Base-by-base conservation (phyloP, 2,797 vertebrate genomes). In the Aulostomus chinensis region DNA sequence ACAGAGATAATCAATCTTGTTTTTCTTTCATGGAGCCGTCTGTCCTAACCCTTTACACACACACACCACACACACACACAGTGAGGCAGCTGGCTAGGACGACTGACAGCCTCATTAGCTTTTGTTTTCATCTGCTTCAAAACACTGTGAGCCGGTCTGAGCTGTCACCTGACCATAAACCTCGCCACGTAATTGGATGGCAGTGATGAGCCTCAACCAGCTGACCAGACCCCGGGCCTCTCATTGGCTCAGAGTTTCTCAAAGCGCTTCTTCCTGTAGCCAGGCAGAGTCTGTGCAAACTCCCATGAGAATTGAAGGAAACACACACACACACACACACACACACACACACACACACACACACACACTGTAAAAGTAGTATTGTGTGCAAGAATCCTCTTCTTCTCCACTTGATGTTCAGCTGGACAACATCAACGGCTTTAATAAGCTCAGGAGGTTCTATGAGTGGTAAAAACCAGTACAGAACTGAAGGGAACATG, bases 241-340 rank as follows among this genome's bases (percentile, higher is more conserved):
- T 58, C 68, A 92, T 88, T 91, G 81, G 87, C 14, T 51, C 54
- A 50, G 74, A 64, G 73, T 46, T 58, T 54, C 32, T 72, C 7
- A 62, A 43, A 81, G 79, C 83, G 56, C 82, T 84, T 84, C 83
- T 72, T 85, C 75, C 71, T 87, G 90, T 91, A 88, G 81, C 88
- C 69, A 56, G 89, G 90, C 89, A 92, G 89, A 90, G 74, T 85
- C 30, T 62, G 57, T 45, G 50, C 25, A 42, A 48, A 58, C 61
- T 81, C 78, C 58, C 52, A n/a, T n/a, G n/a, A n/a, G n/a, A n/a
- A n/a, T n/a, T 24, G 22, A 24, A 8, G 22, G 4, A 24, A 24
- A 8, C 22, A 24, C 22, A 24, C 22, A 24, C 22, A 24, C 4
- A 24, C 8, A 24, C 22, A 24, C 22, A 24, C 22, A 24, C 22